A percentile compares a stretch with the other conserved stretches of the same genome.
These are phyloP conservation scores for Neodiprion fabricii DNA, from an alignment of 1,140 invertebrate genomes.

Conservation along the genomic window DNA sequence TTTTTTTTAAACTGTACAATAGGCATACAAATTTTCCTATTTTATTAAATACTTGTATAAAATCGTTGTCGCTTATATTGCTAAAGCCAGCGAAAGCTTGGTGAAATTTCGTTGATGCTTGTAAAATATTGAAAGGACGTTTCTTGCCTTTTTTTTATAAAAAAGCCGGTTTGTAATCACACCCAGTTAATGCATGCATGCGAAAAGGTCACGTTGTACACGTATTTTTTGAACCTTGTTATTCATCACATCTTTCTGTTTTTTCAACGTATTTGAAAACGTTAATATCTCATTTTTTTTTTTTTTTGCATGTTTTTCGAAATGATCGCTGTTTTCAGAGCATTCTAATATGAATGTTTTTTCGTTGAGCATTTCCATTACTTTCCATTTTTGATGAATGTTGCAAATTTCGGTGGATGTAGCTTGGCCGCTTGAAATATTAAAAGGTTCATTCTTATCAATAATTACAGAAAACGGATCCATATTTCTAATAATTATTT, in stretches of 20 bases:
- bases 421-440: slow-evolving; percentile 41
- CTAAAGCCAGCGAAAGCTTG: no score
- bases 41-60: no score
- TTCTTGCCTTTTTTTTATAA: slow-evolving; percentile 39
- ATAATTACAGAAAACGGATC: slow-evolving; percentile 38
- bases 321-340: background rate
- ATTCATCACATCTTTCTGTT: slow-evolving; percentile 25
- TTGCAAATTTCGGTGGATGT: slow-evolving; percentile 33
- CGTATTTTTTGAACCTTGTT: slow-evolving; percentile 26
- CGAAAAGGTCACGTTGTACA: slow-evolving; percentile 35
- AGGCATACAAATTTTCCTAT: no score
- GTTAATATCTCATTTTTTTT: background rate
- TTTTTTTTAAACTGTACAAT: no score
- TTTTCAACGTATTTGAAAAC: slow-evolving; percentile 21
- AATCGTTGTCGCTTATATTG: no score
- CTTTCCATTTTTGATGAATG: slow-evolving; percentile 34
- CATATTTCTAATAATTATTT: slow-evolving; percentile 34
- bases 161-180: slow-evolving; percentile 50
- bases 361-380: slow-evolving; percentile 32
- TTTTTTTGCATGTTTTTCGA: background rate
- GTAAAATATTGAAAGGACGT: slow-evolving; percentile 33
- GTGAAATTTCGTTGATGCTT: background rate
- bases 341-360: background rate
- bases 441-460: slow-evolving; percentile 39
- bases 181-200: slow-evolving; percentile 54